Evolutionary conservation across 2,888 invertebrate genomes (phyloP), one percentile per base, ranked within the genome.

Genomic region (Trachelus tabidus): DNA sequence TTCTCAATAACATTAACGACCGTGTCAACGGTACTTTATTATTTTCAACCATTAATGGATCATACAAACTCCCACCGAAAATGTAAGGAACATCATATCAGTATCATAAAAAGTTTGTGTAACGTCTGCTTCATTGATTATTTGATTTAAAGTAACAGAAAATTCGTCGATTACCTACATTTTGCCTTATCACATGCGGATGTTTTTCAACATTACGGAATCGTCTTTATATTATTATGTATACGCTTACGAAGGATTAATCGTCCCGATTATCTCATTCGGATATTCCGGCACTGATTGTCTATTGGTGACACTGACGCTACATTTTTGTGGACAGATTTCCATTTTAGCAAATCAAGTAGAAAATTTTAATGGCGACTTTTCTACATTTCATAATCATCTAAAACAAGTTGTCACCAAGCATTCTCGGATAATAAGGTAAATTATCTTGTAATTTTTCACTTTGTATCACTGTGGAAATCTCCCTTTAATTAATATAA

Each of bases 281-380:
- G 40, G 40, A 40, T 40, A 40, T 40, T 31, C 33, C 33, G 82
- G 77, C 34, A 37, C 75, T 33, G 81, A 82, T 74, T 75, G 73
- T 15, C 74, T 73, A 1, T 31, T 81, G 33, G 74, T 82, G 73
- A 81, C 76, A 9, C 35, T 82, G 80, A 6, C 71, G 33, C 73
- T 82, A 12, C 83, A 83, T n/a, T 31, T 83, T n/a, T 83, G 81
- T 4, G 82, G 81, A 3, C 82, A 82, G 69, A 71, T 80, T 11
- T 71, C 80, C 30, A 69, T 77, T 34, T 71, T 83, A 40, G 40
- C 40, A 15, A 40, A 40, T 40, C 15, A 40, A 15, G 40, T 40
- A 15, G 40, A 56, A 56, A 23, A 56, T 56, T 56, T 56, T 23
- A 56, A 56, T 23, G 40, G 40, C 40, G 23, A 23, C 1, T 56